Conservation (phyloP, 2,888 invertebrate species). For the Fragum sueziense region DNA sequence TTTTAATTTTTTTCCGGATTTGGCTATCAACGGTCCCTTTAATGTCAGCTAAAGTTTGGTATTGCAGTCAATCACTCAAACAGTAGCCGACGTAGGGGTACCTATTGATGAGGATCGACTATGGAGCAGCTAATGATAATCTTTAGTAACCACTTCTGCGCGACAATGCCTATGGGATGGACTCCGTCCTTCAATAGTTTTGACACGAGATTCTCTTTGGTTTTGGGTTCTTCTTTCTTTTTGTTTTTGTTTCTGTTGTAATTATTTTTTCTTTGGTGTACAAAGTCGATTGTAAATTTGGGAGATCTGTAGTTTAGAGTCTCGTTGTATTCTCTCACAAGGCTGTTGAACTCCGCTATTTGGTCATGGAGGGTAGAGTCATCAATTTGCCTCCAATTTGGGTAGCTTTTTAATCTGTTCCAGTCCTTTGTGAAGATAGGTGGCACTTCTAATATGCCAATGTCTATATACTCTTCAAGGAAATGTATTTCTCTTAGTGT, state of each 20-base stretch:
- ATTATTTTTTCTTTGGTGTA: background rate
- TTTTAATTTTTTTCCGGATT: too few relatives aligned
- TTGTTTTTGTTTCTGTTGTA: background rate
- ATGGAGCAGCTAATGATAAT: too few relatives aligned
- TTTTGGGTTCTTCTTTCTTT: too few relatives aligned
- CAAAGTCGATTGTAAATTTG: background rate
- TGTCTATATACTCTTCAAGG: conserved; percentile 3
- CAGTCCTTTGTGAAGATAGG: conserved; percentile 14
- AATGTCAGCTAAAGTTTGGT: background rate
- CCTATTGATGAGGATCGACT: background rate
- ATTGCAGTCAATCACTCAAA: too few relatives aligned
- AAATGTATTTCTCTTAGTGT: background rate
- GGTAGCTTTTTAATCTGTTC: background rate
- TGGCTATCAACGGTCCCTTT: background rate
- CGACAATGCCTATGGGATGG: too few relatives aligned
- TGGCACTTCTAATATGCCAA: conserved; percentile 22
- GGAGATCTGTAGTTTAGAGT: background rate
- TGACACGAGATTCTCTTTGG: background rate
- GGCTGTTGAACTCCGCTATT: background rate
- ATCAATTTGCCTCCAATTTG: background rate
- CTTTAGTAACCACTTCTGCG: background rate
- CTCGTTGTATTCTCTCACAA: background rate
- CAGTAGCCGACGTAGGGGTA: background rate
- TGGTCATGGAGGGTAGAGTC: background rate
- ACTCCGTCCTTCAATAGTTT: background rate